Evolutionary conservation across 2,797 vertebrate genomes (phyloP).

Genomic region (Merluccius polli): DNA sequence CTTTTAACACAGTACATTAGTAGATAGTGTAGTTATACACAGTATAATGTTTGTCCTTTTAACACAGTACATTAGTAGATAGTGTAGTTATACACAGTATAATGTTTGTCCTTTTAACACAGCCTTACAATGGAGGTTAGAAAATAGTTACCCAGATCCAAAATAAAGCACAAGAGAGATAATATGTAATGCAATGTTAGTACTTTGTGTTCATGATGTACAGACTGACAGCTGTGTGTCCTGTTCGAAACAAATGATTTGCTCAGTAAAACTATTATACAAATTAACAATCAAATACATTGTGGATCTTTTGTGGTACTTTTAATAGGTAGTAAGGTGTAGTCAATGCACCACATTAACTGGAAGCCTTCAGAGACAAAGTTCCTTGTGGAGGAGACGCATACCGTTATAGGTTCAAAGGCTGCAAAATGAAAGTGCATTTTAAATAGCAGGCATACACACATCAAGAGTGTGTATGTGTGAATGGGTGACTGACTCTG

Average conservation of each 20-base stretch:
- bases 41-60: no score
- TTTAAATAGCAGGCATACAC: conserved; percentile 53
- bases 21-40: no score
- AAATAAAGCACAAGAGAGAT: not conserved
- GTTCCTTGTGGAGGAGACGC: not conserved
- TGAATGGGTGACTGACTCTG: conserved; percentile 14
- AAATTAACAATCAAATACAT: not conserved
- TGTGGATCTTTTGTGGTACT: not conserved
- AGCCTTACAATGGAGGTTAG: not conserved
- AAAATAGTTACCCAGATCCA: not conserved
- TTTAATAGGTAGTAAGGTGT: not conserved
- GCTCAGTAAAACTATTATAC: not conserved
- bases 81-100: not conserved
- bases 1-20: no score
- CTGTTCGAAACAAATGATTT: not conserved
- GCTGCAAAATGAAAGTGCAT: conserved; percentile 61
- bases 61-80: conserved; percentile 14
- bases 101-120: not conserved
- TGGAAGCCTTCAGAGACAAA: conserved; percentile 24
- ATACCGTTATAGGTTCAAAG: conserved; percentile 28
- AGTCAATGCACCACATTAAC: not conserved
- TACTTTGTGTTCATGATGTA: not conserved
- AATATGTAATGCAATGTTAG: not conserved
- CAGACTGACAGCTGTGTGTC: not conserved
- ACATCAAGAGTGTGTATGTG: conserved; percentile 22